These are phyloP conservation scores for Hepsetus odoe DNA, from an alignment of 2,113 vertebrate genomes.

Conservation along the genomic window DNA sequence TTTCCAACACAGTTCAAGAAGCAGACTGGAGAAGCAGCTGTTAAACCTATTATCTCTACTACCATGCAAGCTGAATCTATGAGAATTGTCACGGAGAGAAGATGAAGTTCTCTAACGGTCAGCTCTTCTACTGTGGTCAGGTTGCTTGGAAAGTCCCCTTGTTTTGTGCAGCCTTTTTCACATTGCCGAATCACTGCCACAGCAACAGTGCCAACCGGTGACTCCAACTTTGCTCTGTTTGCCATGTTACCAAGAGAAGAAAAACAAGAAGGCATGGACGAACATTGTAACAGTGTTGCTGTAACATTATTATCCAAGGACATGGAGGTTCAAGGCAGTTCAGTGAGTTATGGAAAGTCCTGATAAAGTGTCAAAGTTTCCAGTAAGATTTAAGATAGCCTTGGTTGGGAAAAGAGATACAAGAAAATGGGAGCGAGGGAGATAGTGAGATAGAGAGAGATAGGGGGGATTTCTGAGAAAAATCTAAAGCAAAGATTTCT, in stretches of 20 bases:
- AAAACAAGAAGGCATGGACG: neutral
- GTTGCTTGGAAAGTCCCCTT: neutral
- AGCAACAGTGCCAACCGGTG: neutral
- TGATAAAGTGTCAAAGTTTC: constrained; percentile 65
- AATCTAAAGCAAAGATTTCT: neutral
- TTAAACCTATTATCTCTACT: constrained; percentile 22
- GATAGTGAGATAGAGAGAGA: too few species aligned
- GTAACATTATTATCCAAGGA: constrained; percentile 28
- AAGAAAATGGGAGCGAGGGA: too few species aligned
- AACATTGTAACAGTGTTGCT: neutral
- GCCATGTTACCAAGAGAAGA: constrained; percentile 11
- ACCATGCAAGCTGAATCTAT: constrained; percentile 6
- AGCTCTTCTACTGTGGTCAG: neutral
- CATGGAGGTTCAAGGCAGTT: constrained; percentile 13
- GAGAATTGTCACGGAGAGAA: neutral
- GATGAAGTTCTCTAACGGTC: neutral
- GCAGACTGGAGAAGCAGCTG: constrained; percentile 46
- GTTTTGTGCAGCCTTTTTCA: neutral
- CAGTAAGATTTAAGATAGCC: constrained; percentile 48
- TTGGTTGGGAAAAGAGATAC: constrained; percentile 15
- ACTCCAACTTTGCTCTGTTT: neutral
- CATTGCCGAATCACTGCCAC: constrained; percentile 12
- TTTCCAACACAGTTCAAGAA: constrained; percentile 15
- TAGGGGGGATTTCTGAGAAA: neutral
- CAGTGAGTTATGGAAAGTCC: constrained; percentile 52